A percentile compares a stretch with the other conserved stretches of the same genome.
phyloP scores from a whole-genome alignment of 2,113 vertebrate species.

The Malurus melanocephalus region DNA sequence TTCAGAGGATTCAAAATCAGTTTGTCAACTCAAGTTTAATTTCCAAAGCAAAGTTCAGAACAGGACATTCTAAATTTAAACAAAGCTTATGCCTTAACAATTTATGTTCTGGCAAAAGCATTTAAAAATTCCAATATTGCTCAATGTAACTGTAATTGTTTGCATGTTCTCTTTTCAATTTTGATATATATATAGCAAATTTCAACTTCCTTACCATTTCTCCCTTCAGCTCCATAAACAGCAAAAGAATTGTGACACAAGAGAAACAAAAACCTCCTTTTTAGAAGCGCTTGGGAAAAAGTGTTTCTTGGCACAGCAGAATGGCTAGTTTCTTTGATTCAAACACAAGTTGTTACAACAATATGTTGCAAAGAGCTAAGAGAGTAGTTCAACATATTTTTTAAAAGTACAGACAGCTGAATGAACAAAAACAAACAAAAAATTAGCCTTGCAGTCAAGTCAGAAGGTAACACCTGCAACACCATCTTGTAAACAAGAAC shows the following conservation, averaged over 20 bases:
- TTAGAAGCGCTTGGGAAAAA: background rate
- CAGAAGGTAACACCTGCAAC: background rate
- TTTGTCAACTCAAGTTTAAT: background rate
- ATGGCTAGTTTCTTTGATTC: background rate
- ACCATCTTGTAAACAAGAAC: background rate
- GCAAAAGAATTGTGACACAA: conserved; percentile 18
- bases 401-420: background rate
- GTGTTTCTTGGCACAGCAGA: conserved; percentile 35
- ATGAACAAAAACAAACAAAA: conserved; percentile 1
- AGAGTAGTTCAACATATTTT: background rate
- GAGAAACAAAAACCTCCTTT: background rate
- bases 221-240: background rate
- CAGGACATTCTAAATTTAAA: background rate
- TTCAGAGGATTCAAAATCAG: background rate
- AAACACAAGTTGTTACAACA: conserved; percentile 12
- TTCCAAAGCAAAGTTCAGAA: background rate
- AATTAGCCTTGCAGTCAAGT: background rate
- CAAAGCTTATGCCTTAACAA: background rate
- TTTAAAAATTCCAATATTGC: background rate
- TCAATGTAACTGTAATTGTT: background rate
- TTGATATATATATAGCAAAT: background rate
- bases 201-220: background rate
- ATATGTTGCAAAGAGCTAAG: conserved; percentile 1
- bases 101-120: background rate
- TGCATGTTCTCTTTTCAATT: background rate